These are phyloP conservation scores for Harpegnathos saltator DNA, from an alignment of 1,140 invertebrate species.

Conservation along the genomic window DNA sequence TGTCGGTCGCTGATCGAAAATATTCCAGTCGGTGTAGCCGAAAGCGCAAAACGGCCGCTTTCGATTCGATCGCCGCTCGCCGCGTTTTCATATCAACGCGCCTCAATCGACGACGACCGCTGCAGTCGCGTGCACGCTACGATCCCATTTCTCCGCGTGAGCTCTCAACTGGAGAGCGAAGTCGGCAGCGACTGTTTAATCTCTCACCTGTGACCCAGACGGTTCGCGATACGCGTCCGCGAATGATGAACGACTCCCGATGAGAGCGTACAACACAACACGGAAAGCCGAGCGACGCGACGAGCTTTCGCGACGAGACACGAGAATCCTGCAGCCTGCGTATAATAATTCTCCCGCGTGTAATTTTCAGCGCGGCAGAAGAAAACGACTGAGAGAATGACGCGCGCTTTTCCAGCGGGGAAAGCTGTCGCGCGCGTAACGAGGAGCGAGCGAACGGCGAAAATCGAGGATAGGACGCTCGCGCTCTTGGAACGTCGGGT, in stretches of 20 bases:
- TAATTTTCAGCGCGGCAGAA: too few relatives aligned
- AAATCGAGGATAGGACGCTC: too few relatives aligned
- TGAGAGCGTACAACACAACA: not conserved
- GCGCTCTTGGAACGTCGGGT: too few relatives aligned
- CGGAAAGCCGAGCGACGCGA: not conserved
- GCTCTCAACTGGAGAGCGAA: conserved; percentile 43
- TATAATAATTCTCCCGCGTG: too few relatives aligned
- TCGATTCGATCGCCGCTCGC: not conserved
- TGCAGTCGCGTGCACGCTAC: conserved; percentile 20
- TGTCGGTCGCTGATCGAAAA: not conserved
- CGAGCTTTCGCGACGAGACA: not conserved
- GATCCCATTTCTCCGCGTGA: conserved; percentile 47
- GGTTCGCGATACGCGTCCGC: conserved; percentile 72
- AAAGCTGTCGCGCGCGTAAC: too few relatives aligned
- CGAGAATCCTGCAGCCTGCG: not conserved
- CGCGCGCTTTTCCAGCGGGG: too few relatives aligned
- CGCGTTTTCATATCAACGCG: conserved; percentile 13
- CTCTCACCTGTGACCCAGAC: conserved; percentile 77
- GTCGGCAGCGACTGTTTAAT: conserved; percentile 69
- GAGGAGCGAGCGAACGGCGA: too few relatives aligned
- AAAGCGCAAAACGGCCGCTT: not conserved
- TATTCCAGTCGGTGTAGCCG: not conserved
- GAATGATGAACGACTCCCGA: conserved; percentile 60
- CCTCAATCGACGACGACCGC: conserved; percentile 18
- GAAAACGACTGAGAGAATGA: too few relatives aligned